phyloP scores from a whole-genome alignment of 1,140 invertebrate species.

The Atta cephalotes region DNA sequence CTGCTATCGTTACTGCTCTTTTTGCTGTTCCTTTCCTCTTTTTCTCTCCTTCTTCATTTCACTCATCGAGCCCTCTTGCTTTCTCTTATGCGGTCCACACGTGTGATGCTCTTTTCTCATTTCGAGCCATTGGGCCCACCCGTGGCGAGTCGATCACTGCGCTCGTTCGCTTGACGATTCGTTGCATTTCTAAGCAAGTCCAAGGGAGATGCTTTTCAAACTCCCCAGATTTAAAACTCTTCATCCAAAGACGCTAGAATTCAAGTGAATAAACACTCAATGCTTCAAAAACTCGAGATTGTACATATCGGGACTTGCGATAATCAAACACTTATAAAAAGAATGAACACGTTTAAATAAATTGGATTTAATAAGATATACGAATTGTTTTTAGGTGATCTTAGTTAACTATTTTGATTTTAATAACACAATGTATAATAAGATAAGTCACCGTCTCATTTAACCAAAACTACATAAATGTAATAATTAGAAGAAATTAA shows the following conservation, averaged over 20 bases:
- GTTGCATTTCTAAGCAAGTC: slow-evolving; percentile 76
- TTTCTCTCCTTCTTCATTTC: slow-evolving; percentile 27
- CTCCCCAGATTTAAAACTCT: slow-evolving; percentile 33
- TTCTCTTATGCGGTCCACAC: slow-evolving; percentile 12
- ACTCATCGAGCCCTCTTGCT: not conserved
- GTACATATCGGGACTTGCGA: not conserved
- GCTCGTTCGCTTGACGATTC: slow-evolving; percentile 73
- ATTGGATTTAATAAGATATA: not conserved
- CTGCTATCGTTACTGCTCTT: slow-evolving; percentile 68
- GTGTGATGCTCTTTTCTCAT: slow-evolving; percentile 67
- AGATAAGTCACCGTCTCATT: not conserved
- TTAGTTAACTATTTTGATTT: not conserved
- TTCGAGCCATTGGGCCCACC: slow-evolving; percentile 70
- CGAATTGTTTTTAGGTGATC: not conserved
- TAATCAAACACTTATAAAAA: not conserved
- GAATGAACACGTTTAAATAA: not conserved
- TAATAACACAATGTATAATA: not conserved
- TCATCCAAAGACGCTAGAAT: slow-evolving; percentile 12
- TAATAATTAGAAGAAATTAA: too few relatives aligned
- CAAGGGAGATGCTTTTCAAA: slow-evolving; percentile 49
- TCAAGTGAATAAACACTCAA: slow-evolving; percentile 47
- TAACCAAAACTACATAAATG: not conserved
- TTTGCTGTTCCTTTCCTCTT: slow-evolving; percentile 44
- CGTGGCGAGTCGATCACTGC: slow-evolving; percentile 75
- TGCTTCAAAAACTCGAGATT: slow-evolving; percentile 3